These are phyloP conservation scores for Sceliomorpha sp. DNA, from an alignment of 2,888 invertebrate genomes.

Conservation along the genomic window DNA sequence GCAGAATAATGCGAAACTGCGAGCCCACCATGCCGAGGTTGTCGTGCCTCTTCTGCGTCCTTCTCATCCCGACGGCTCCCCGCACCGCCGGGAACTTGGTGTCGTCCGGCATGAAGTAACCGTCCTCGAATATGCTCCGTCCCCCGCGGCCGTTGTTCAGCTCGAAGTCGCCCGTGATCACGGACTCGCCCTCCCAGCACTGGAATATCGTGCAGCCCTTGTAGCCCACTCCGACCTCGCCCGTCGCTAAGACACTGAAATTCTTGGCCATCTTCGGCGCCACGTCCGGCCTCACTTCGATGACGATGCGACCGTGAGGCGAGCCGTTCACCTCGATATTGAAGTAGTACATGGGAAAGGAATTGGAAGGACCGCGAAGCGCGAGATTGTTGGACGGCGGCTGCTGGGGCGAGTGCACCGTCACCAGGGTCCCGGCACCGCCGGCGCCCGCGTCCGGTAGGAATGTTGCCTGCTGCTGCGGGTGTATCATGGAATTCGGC, in stretches of 20 bases:
- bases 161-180: conserved; percentile 91
- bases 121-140: conserved; percentile 88
- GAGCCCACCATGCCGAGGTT: conserved; percentile 91
- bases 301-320: conserved; percentile 86
- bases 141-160: conserved; percentile 91
- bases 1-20: conserved; percentile 90
- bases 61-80: conserved; percentile 90
- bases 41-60: conserved; percentile 90
- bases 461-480: conserved; percentile 72
- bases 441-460: conserved; percentile 60
- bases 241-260: conserved; percentile 86
- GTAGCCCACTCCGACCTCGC: conserved; percentile 88
- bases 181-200: conserved; percentile 91
- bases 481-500: conserved; percentile 71
- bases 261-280: conserved; percentile 92
- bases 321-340: conserved; percentile 88
- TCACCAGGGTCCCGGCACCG: conserved; percentile 63
- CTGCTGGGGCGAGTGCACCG: conserved; percentile 81
- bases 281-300: conserved; percentile 88
- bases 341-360: conserved; percentile 88
- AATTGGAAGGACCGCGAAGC: conserved; percentile 82
- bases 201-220: conserved; percentile 91
- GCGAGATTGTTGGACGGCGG: conserved; percentile 70
- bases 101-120: conserved; percentile 90
- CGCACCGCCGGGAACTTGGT: conserved; percentile 88